phyloP scores from a whole-genome alignment of 2,888 invertebrate genomes.

The Aleiodes leptofemur region DNA sequence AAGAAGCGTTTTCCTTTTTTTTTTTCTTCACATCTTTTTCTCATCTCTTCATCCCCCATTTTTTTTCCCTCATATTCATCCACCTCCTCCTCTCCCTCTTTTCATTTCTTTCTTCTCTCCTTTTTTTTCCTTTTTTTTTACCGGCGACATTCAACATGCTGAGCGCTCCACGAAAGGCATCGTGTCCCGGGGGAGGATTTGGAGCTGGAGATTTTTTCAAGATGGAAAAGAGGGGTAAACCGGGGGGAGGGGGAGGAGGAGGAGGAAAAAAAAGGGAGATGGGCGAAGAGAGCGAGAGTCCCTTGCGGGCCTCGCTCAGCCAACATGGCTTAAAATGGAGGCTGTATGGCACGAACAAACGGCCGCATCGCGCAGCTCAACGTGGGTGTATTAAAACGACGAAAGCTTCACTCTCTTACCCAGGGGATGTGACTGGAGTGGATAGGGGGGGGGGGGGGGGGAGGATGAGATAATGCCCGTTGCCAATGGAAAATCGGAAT shows the following conservation, averaged over 20 bases:
- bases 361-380: constrained; percentile 31
- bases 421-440: constrained; percentile 31
- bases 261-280: constrained; percentile 6
- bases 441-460: constrained; percentile 48
- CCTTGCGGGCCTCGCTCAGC: constrained; percentile 48
- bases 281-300: constrained; percentile 45
- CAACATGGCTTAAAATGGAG: constrained; percentile 66
- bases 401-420: constrained; percentile 30
- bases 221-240: constrained; percentile 18
- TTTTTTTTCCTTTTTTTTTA: constrained; percentile 5
- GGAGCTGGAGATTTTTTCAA: constrained; percentile 38
- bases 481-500: neutral
- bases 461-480: constrained; percentile 26
- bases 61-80: constrained; percentile 21
- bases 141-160: constrained; percentile 45
- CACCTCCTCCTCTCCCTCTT: constrained; percentile 33
- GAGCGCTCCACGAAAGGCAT: constrained; percentile 47
- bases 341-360: constrained; percentile 61
- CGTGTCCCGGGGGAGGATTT: constrained; percentile 46
- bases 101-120: constrained; percentile 13
- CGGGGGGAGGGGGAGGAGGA: neutral
- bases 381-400: constrained; percentile 40
- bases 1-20: constrained; percentile 31
- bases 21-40: constrained; percentile 6
- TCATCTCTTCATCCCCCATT: constrained; percentile 18